Conservation (phyloP, 1,140 invertebrate species). For the Colletes gigas region DNA sequence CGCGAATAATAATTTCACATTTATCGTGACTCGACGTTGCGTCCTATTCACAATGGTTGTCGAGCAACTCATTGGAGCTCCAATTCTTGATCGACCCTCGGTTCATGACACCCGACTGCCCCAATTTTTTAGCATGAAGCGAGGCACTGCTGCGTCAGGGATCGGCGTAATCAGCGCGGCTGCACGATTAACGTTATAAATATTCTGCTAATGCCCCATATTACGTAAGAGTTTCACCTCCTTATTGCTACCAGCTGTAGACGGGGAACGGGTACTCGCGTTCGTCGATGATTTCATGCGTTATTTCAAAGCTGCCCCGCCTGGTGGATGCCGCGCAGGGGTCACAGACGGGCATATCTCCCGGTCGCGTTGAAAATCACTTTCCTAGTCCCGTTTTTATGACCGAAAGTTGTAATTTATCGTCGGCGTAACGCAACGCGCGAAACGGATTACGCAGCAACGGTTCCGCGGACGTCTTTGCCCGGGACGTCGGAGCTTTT, state of each 20-base stretch:
- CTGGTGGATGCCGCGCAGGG: background rate
- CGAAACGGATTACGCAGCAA: constrained; percentile 46
- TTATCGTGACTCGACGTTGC: no score
- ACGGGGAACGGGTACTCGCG: constrained; percentile 41
- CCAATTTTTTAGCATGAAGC: no score
- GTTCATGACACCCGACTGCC: no score
- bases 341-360: constrained; percentile 26
- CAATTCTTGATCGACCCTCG: no score
- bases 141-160: background rate
- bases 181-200: constrained; percentile 69
- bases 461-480: constrained; percentile 21
- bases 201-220: constrained; percentile 58
- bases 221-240: constrained; percentile 55
- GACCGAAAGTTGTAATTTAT: constrained; percentile 69
- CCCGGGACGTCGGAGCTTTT: constrained; percentile 32
- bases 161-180: constrained; percentile 55
- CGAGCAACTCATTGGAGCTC: no score
- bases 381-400: constrained; percentile 71
- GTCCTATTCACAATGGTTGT: no score
- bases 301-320: constrained; percentile 45
- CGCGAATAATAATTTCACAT: no score
- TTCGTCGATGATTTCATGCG: constrained; percentile 52
- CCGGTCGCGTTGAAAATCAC: constrained; percentile 66
- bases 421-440: constrained; percentile 53
- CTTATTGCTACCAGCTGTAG: constrained; percentile 45